Percentiles rank a stretch among this genome's conserved stretches.
Evolutionary conservation across 2,113 vertebrate species (phyloP).

Genomic region (Suricata suricatta): DNA sequence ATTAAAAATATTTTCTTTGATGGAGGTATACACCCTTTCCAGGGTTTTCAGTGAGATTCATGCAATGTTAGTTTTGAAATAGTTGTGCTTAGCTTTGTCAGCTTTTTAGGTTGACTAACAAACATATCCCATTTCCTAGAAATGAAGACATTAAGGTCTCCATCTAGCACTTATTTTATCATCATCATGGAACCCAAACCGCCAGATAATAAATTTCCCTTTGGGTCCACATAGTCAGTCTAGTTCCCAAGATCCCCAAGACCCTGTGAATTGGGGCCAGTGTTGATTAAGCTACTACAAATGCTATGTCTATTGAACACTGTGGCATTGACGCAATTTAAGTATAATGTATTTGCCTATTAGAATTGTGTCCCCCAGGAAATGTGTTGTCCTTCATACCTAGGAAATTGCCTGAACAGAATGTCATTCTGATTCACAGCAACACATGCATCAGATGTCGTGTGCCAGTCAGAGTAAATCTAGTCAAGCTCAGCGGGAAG

Average conservation of each 20-base stretch:
- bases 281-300: neutral
- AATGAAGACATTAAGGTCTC: neutral
- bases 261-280: neutral
- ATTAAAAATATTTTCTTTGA: neutral
- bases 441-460: neutral
- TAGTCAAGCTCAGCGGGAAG: neutral
- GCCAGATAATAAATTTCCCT: neutral
- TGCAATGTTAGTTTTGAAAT: neutral
- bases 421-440: constrained; percentile 26
- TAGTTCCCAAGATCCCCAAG: neutral
- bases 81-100: neutral
- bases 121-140: neutral
- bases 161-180: neutral
- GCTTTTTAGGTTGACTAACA: neutral
- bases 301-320: neutral
- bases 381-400: constrained; percentile 35
- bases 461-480: neutral
- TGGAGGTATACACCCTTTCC: neutral
- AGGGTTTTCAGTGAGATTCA: neutral
- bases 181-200: neutral
- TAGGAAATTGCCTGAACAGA: constrained; percentile 18
- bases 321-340: neutral
- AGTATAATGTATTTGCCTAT: neutral
- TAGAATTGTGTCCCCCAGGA: neutral
- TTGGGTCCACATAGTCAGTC: neutral